phyloP scores from a whole-genome alignment of 2,113 vertebrate genomes.

The Pedetes capensis region DNA sequence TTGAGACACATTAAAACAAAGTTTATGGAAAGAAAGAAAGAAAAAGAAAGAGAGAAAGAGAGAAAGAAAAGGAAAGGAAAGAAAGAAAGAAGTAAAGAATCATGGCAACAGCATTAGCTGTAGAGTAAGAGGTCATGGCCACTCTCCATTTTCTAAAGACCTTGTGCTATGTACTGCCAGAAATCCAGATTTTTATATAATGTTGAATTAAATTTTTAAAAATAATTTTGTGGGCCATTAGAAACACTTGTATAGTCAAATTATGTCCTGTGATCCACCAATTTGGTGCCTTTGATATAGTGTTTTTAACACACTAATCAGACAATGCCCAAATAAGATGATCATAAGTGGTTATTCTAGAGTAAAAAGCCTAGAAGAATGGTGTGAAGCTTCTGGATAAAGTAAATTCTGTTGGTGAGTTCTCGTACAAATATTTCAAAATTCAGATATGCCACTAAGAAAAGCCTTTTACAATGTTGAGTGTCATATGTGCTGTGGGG shows the following conservation, averaged over 20 bases:
- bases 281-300: not conserved
- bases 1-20: no score
- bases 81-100: not conserved
- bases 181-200: not conserved
- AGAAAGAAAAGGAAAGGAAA: no score
- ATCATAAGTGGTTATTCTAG: not conserved
- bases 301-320: not conserved
- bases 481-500: no score
- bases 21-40: no score
- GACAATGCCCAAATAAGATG: not conserved
- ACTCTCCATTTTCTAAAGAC: not conserved
- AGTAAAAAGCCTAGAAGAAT: not conserved
- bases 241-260: not conserved
- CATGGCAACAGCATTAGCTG: fast-evolving
- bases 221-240: not conserved
- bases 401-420: not conserved
- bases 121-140: fast-evolving
- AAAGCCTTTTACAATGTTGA: not conserved
- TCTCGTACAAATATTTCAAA: not conserved
- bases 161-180: not conserved
- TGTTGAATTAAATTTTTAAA: not conserved
- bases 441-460: not conserved
- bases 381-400: not conserved
- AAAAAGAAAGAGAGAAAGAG: no score
- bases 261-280: not conserved